Percentiles rank a stretch among this genome's conserved stretches.
Conservation (phyloP, 2,113 vertebrate genomes). For the Myrmophylax atrothorax region DNA sequence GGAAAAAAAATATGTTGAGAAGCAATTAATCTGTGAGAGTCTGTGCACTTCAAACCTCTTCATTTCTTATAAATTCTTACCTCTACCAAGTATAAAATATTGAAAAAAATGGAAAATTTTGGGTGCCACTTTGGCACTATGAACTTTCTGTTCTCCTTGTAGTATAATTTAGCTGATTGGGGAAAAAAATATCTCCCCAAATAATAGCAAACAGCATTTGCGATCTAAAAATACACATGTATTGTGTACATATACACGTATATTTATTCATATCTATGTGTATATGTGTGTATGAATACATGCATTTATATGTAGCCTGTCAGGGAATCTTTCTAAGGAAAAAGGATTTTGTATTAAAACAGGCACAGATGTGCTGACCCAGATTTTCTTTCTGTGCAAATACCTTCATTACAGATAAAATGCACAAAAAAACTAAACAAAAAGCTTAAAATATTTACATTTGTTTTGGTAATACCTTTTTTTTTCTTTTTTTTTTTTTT, state of each 20-base stretch:
- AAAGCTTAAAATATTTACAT: neutral
- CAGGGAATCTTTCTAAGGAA: neutral
- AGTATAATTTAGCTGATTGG: neutral
- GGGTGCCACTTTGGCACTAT: neutral
- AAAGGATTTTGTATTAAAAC: neutral
- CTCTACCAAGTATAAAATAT: neutral
- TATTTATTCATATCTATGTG: neutral
- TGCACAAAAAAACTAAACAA: neutral
- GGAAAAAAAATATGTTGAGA: neutral
- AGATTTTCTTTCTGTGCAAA: neutral
- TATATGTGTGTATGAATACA: neutral
- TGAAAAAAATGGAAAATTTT: neutral
- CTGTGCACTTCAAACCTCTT: neutral
- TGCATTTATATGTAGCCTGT: neutral
- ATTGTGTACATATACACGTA: neutral
- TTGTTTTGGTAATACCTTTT: accelerated
- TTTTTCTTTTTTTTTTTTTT: neutral
- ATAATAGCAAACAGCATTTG: neutral
- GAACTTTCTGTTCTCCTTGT: neutral
- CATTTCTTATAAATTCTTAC: neutral
- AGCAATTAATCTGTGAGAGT: neutral
- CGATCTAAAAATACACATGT: neutral
- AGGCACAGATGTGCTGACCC: neutral
- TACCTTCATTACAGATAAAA: neutral
- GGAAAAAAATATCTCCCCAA: neutral